A percentile compares a stretch with the other conserved stretches of the same genome.
phyloP scores from a whole-genome alignment of 2,797 vertebrate genomes.

The Pangasius djambal region DNA sequence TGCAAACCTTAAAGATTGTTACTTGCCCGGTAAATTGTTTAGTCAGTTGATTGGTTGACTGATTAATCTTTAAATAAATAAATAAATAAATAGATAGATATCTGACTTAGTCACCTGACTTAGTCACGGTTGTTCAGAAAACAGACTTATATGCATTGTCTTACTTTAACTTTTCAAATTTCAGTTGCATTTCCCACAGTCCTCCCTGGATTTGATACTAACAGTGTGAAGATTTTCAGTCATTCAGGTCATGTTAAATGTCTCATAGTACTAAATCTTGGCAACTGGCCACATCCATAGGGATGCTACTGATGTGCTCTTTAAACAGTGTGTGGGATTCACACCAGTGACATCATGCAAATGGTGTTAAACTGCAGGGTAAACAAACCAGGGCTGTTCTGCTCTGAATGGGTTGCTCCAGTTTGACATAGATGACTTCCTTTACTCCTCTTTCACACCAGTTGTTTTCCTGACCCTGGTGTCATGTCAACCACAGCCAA shows the following conservation, averaged over 20 bases:
- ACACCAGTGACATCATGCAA: neutral
- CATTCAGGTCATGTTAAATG: neutral
- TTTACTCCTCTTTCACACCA: neutral
- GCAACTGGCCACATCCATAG: neutral
- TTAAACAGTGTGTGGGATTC: neutral
- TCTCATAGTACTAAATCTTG: neutral
- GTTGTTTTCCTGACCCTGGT: neutral
- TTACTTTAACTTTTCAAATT: conserved; percentile 25
- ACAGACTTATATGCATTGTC: neutral
- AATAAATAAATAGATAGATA: neutral
- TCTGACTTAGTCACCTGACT: neutral
- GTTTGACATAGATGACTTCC: neutral
- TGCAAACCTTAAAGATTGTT: neutral
- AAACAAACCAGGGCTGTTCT: neutral
- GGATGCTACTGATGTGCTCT: neutral
- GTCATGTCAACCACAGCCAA: neutral
- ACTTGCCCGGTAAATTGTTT: neutral
- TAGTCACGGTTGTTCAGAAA: neutral
- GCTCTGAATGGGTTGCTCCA: neutral
- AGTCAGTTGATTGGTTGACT: neutral
- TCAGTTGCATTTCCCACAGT: neutral
- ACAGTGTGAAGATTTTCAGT: neutral
- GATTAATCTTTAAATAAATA: neutral
- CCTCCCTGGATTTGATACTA: neutral
- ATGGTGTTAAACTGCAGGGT: neutral